These are phyloP conservation scores for Eupeodes corollae DNA, from an alignment of 1,140 invertebrate species.

Conservation along the genomic window DNA sequence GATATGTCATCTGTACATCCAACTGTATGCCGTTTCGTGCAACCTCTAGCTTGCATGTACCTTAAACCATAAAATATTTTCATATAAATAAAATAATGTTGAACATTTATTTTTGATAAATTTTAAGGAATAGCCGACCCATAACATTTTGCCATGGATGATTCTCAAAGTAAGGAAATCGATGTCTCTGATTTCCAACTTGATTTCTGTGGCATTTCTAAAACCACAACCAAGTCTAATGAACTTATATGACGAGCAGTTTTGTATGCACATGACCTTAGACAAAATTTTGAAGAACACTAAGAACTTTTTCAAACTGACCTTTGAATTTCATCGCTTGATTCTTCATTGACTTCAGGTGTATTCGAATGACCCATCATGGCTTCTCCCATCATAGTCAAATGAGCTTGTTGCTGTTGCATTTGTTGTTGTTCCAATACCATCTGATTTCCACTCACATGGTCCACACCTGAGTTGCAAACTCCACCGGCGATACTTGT, in stretches of 20 bases:
- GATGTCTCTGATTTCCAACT: too few relatives aligned
- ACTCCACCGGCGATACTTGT: slow-evolving; percentile 4
- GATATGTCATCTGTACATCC: slow-evolving; percentile 35
- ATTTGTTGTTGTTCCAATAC: neutral
- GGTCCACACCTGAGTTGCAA: neutral
- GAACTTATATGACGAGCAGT: too few relatives aligned
- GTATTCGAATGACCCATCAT: neutral
- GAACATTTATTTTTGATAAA: too few relatives aligned
- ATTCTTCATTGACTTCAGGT: slow-evolving; percentile 18
- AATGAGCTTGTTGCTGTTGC: slow-evolving; percentile 10
- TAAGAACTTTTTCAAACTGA: slow-evolving; percentile 1
- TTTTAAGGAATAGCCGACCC: too few relatives aligned
- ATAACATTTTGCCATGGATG: too few relatives aligned
- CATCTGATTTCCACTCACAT: neutral
- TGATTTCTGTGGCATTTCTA: too few relatives aligned
- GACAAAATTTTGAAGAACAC: too few relatives aligned
- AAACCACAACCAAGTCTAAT: too few relatives aligned
- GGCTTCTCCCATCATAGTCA: slow-evolving; percentile 9
- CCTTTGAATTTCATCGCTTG: slow-evolving; percentile 36
- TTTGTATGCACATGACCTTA: too few relatives aligned
- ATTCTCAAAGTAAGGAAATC: too few relatives aligned
- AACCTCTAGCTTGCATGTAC: slow-evolving; percentile 61
- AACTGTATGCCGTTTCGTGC: slow-evolving; percentile 50
- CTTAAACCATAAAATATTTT: slow-evolving; percentile 33
- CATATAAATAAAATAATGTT: neutral